phyloP scores from a whole-genome alignment of 2,113 vertebrate species.

The Leptobrachium leishanense region DNA sequence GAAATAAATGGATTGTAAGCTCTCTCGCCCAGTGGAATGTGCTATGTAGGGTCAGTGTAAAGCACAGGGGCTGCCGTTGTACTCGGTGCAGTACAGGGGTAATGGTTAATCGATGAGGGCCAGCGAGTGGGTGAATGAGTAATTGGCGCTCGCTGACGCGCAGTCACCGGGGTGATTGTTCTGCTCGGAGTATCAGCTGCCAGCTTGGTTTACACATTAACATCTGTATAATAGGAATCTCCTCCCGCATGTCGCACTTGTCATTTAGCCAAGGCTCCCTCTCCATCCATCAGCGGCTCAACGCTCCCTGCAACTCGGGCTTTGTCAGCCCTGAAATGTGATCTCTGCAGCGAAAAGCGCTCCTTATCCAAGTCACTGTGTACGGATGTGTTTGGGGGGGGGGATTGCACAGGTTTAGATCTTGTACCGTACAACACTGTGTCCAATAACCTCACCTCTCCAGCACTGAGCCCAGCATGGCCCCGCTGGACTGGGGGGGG shows the following conservation, averaged over 20 bases:
- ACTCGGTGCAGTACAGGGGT: no score
- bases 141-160: background rate
- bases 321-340: slow-evolving; percentile 11
- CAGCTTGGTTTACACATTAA: slow-evolving; percentile 36
- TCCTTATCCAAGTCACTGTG: slow-evolving; percentile 31
- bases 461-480: no score
- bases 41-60: no score
- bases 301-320: background rate
- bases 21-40: no score
- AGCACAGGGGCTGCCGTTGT: no score
- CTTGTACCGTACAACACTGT: no score
- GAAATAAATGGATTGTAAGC: no score
- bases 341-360: slow-evolving; percentile 44
- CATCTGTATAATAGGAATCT: slow-evolving; percentile 17
- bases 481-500: no score
- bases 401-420: no score
- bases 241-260: slow-evolving; percentile 37
- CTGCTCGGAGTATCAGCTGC: slow-evolving; percentile 4
- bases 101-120: background rate
- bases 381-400: no score
- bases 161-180: slow-evolving; percentile 36
- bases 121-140: slow-evolving; percentile 1
- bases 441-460: no score
- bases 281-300: slow-evolving; percentile 43
- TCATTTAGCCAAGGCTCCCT: slow-evolving; percentile 40